phyloP scores from a whole-genome alignment of 2,797 vertebrate species.

The Calcarius lapponicus region DNA sequence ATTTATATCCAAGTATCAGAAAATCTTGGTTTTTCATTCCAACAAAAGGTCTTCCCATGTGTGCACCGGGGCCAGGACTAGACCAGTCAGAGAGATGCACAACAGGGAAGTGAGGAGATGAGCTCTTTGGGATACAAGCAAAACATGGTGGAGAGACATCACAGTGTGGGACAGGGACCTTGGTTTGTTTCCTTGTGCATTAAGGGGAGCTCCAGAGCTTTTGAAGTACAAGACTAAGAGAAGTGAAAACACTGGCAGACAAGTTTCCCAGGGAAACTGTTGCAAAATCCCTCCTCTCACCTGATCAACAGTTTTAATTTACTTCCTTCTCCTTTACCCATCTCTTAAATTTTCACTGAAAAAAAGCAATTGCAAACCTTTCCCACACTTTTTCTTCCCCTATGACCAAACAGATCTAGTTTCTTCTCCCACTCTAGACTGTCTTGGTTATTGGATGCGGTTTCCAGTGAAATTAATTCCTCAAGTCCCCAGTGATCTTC shows the following conservation, averaged over 20 bases:
- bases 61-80: not conserved
- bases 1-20: not conserved
- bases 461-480: not conserved
- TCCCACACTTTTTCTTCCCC: not conserved
- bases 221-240: fast-evolving
- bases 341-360: not conserved
- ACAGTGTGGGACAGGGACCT: not conserved
- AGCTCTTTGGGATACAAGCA: not conserved
- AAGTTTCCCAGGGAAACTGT: not conserved
- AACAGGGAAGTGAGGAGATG: not conserved
- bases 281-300: not conserved
- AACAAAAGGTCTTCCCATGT: not conserved
- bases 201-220: not conserved
- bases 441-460: not conserved
- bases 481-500: not conserved
- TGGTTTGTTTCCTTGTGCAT: not conserved
- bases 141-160: not conserved
- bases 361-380: not conserved
- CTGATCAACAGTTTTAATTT: not conserved
- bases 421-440: not conserved
- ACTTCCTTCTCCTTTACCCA: not conserved
- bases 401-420: not conserved
- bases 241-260: not conserved
- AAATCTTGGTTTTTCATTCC: not conserved
- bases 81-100: not conserved